Conservation (phyloP, 35 echinoderm and acorn worm species). For the Patiria miniata region DNA sequence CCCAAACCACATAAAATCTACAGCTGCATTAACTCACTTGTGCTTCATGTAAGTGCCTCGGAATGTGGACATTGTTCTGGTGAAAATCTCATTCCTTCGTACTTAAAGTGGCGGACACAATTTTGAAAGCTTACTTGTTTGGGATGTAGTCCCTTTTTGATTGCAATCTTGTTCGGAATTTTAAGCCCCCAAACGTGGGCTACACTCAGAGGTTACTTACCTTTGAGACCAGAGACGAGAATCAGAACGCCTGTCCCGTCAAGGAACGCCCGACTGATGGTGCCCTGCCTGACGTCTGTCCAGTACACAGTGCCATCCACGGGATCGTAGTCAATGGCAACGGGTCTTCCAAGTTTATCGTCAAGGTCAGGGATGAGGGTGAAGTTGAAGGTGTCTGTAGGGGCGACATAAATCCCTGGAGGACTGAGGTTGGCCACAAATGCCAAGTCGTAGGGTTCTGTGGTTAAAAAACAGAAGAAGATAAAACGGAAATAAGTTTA, state of each 20-base stretch:
- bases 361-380: not conserved
- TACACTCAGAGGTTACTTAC: too few species aligned
- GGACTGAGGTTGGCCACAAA: conserved; percentile 1
- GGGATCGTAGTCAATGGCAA: conserved; percentile 57
- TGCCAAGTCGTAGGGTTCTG: not conserved
- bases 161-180: too few species aligned
- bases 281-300: conserved; percentile 3
- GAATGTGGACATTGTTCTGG: too few species aligned
- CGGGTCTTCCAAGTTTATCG: not conserved
- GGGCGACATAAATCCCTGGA: not conserved
- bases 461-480: not conserved
- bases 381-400: conserved; percentile 10
- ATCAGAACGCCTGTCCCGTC: not conserved
- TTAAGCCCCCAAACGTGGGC: too few species aligned
- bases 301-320: conserved; percentile 47
- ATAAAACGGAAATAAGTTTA: not conserved
- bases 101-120: too few species aligned
- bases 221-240: not conserved
- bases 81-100: too few species aligned
- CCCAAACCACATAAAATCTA: too few species aligned
- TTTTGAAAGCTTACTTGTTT: too few species aligned
- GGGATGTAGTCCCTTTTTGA: too few species aligned
- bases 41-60: too few species aligned
- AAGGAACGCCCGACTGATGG: not conserved
- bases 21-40: too few species aligned